Evolutionary conservation across 2,113 vertebrate species (phyloP).

Genomic region (Strigops habroptila): DNA sequence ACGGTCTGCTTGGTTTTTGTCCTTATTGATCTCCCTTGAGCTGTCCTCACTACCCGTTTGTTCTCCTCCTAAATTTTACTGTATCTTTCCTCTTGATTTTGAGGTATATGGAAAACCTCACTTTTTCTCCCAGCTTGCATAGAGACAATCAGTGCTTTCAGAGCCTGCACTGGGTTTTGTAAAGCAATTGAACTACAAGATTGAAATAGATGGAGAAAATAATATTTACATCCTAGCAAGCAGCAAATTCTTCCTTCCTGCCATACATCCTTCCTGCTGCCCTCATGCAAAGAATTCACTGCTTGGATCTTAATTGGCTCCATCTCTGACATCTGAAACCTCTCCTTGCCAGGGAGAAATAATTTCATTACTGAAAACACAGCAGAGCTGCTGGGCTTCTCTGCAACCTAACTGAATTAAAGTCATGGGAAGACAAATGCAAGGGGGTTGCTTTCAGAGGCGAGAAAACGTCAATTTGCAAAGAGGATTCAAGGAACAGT

Average conservation of each 20-base stretch:
- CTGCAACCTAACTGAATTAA: slow-evolving; percentile 59
- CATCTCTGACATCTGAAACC: slow-evolving; percentile 60
- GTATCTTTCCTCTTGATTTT: neutral
- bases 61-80: neutral
- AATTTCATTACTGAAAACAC: slow-evolving; percentile 62
- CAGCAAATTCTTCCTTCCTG: slow-evolving; percentile 42
- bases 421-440: slow-evolving; percentile 53
- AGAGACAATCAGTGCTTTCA: neutral
- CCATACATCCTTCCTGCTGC: slow-evolving; percentile 35
- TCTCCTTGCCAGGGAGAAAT: slow-evolving; percentile 49
- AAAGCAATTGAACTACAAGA: neutral
- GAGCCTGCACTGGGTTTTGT: neutral
- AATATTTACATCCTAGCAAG: slow-evolving; percentile 33
- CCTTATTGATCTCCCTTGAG: neutral
- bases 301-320: slow-evolving; percentile 53
- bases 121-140: neutral
- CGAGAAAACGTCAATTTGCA: slow-evolving; percentile 19
- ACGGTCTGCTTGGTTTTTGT: neutral
- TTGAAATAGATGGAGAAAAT: slow-evolving; percentile 46
- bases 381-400: slow-evolving; percentile 62
- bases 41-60: neutral
- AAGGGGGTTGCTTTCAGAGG: neutral
- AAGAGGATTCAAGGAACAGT: slow-evolving; percentile 32
- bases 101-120: neutral
- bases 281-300: slow-evolving; percentile 30